Evolutionary conservation across 2,113 vertebrate species (phyloP).

Genomic region (Calidris pugnax): DNA sequence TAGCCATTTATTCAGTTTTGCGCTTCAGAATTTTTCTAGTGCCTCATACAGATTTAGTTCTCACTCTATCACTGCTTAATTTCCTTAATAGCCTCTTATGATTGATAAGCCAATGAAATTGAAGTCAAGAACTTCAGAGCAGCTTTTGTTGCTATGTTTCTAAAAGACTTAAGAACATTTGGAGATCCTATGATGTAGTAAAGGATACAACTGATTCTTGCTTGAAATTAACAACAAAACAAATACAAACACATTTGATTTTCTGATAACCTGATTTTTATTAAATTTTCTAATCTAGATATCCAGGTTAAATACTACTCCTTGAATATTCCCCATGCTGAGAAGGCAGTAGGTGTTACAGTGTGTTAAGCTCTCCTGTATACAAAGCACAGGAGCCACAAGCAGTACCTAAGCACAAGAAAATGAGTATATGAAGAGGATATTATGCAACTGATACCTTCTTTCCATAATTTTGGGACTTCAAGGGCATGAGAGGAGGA

Average conservation of each 20-base stretch:
- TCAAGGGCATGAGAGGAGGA: neutral
- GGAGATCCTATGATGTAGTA: neutral
- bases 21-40: neutral
- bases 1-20: neutral
- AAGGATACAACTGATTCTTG: neutral
- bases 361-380: neutral
- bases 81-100: neutral
- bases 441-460: neutral
- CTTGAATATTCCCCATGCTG: neutral
- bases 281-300: neutral
- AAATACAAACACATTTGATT: neutral
- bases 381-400: neutral
- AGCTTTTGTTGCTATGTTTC: neutral
- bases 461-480: neutral
- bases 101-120: neutral
- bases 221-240: neutral
- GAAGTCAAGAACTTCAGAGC: neutral
- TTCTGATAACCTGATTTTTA: neutral
- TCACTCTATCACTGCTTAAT: neutral
- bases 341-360: neutral
- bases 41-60: neutral
- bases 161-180: neutral
- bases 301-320: neutral
- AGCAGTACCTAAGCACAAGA: neutral
- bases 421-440: neutral